phyloP scores from a whole-genome alignment of 2,888 invertebrate species.

The Rhimphoctona megacephalus region DNA sequence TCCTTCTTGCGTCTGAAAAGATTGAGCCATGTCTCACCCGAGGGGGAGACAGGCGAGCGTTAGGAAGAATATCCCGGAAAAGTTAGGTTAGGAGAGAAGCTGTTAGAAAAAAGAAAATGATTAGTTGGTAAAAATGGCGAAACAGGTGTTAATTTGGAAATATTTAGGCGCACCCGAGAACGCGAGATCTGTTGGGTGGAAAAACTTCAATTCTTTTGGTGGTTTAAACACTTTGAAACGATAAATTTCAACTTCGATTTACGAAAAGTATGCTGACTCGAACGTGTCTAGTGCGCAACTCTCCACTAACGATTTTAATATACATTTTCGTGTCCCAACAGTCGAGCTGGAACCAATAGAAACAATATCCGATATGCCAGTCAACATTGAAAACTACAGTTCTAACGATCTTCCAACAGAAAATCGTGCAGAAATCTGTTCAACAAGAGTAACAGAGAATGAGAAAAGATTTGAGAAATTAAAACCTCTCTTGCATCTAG shows the following conservation, averaged over 20 bases:
- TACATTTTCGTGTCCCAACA: conserved; percentile 4
- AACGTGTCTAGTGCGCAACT: not conserved
- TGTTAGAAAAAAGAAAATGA: not conserved
- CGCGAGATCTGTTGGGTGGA: not conserved
- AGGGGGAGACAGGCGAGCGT: conserved; percentile 5
- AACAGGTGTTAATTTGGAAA: not conserved
- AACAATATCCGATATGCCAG: not conserved
- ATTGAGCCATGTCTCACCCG: conserved; percentile 29
- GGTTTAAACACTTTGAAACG: not conserved
- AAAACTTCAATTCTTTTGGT: not conserved
- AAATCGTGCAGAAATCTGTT: not conserved
- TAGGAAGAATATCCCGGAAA: not conserved
- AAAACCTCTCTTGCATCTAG: conserved; percentile 40
- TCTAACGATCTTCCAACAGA: not conserved
- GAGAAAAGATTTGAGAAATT: conserved; percentile 12
- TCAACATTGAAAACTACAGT: not conserved
- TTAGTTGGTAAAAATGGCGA: not conserved
- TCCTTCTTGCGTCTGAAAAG: not conserved
- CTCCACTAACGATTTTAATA: not conserved
- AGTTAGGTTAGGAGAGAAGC: not conserved
- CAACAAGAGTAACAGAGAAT: not conserved
- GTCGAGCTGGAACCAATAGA: conserved; percentile 20
- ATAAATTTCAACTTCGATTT: not conserved
- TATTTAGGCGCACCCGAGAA: not conserved
- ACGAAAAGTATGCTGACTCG: not conserved